Conservation (phyloP, 2,888 invertebrate species). For the Leucania comma region DNA sequence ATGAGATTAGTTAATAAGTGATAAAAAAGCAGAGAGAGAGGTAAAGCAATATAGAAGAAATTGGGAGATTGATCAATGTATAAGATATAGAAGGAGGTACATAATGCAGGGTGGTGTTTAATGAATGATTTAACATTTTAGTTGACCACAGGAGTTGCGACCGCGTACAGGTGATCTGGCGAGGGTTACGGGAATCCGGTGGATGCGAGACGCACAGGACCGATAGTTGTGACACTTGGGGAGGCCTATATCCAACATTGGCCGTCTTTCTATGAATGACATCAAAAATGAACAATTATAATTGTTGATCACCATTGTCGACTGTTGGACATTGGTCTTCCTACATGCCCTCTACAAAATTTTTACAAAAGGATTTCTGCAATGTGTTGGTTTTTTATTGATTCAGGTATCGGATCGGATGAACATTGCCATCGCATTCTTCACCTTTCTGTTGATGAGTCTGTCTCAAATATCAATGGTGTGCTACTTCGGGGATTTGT, state of each 20-base stretch:
- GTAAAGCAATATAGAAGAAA: neutral
- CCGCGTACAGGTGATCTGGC: too few relatives aligned
- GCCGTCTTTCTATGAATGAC: neutral
- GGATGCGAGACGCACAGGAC: neutral
- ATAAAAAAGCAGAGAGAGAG: neutral
- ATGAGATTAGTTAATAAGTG: neutral
- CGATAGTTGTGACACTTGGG: neutral
- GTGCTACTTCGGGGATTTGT: conserved; percentile 81
- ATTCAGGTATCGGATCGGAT: conserved; percentile 73
- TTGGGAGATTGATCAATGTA: neutral
- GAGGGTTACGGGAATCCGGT: neutral
- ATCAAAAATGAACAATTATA: too few relatives aligned
- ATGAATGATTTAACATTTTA: too few relatives aligned
- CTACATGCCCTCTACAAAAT: too few relatives aligned
- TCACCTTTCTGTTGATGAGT: conserved; percentile 76
- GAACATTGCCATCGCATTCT: conserved; percentile 70
- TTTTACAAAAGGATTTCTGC: neutral
- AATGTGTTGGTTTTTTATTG: neutral
- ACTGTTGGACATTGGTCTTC: too few relatives aligned
- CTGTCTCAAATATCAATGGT: conserved; percentile 79
- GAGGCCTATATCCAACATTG: neutral
- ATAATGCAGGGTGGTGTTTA: too few relatives aligned
- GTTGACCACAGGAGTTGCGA: too few relatives aligned
- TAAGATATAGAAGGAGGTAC: too few relatives aligned
- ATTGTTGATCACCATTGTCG: too few relatives aligned